Percentiles rank a stretch among this genome's conserved stretches.
phyloP scores from a whole-genome alignment of 1,140 invertebrate genomes.

The Paralvinella palmiformis region DNA sequence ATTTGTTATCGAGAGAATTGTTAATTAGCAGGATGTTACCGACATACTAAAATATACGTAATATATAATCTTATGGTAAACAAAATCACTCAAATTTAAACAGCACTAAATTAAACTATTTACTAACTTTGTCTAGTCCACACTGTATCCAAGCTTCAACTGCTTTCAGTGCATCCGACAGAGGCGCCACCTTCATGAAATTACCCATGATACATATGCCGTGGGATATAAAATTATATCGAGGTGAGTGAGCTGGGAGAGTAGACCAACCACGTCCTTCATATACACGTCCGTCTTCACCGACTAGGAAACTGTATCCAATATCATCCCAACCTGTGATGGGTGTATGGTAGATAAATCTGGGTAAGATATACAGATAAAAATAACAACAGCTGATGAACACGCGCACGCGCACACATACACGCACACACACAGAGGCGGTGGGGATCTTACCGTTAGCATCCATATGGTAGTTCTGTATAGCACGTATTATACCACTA shows the following conservation, averaged over 20 bases:
- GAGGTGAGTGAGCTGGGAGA: slow-evolving; percentile 61
- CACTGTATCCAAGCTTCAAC: too few species aligned
- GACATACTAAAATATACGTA: too few species aligned
- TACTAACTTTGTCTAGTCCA: too few species aligned
- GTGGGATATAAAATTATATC: slow-evolving; percentile 62
- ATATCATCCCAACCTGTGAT: slow-evolving; percentile 68
- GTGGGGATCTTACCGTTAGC: slow-evolving; percentile 38
- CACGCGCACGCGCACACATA: not conserved
- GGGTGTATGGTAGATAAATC: slow-evolving; percentile 53
- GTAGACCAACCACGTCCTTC: slow-evolving; percentile 67
- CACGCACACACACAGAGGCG: too few species aligned
- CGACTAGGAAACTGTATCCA: slow-evolving; percentile 68
- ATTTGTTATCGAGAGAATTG: too few species aligned
- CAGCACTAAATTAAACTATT: too few species aligned
- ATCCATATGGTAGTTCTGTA: slow-evolving; percentile 68
- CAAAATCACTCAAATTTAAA: too few species aligned
- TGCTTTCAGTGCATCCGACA: too few species aligned
- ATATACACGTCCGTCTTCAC: slow-evolving; percentile 69
- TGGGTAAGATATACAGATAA: not conserved
- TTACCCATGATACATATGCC: slow-evolving; percentile 43
- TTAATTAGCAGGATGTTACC: too few species aligned
- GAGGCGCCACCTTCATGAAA: not conserved
- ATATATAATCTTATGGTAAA: too few species aligned
- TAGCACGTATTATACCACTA: too few species aligned
- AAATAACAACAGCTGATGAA: not conserved